Evolutionary conservation across 2,113 vertebrate species (phyloP).

Genomic region (Corydoras sp.): DNA sequence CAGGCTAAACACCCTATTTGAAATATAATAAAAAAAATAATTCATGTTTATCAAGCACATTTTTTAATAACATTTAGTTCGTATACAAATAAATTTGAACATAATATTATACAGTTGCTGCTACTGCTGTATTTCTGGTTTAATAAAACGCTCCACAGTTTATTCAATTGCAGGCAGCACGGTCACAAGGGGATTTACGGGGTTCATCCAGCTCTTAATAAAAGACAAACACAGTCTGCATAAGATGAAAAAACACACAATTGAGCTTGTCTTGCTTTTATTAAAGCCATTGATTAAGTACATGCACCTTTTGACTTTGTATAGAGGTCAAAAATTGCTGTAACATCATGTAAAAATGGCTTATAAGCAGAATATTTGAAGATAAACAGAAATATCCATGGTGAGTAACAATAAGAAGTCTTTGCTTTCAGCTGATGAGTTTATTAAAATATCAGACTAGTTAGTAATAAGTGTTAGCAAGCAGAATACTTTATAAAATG

Average conservation of each 20-base stretch:
- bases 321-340: background rate
- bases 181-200: too few relatives aligned
- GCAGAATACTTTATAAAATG: background rate
- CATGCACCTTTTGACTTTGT: too few relatives aligned
- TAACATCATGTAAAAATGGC: background rate
- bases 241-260: background rate
- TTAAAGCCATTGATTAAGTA: background rate
- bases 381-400: background rate
- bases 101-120: too few relatives aligned
- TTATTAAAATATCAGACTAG: conserved; percentile 10
- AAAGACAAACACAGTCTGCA: background rate
- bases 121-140: too few relatives aligned
- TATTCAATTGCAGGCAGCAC: too few relatives aligned
- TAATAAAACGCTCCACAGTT: too few relatives aligned
- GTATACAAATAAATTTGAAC: too few relatives aligned
- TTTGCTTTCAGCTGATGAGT: background rate
- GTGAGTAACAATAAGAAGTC: background rate
- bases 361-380: background rate
- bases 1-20: too few relatives aligned
- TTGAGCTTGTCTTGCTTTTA: background rate
- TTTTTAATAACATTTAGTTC: too few relatives aligned
- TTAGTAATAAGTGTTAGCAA: background rate
- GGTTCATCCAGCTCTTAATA: too few relatives aligned
- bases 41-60: too few relatives aligned
- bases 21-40: too few relatives aligned